Conservation (phyloP, 2,797 vertebrate genomes). For the Vireo griseus region DNA sequence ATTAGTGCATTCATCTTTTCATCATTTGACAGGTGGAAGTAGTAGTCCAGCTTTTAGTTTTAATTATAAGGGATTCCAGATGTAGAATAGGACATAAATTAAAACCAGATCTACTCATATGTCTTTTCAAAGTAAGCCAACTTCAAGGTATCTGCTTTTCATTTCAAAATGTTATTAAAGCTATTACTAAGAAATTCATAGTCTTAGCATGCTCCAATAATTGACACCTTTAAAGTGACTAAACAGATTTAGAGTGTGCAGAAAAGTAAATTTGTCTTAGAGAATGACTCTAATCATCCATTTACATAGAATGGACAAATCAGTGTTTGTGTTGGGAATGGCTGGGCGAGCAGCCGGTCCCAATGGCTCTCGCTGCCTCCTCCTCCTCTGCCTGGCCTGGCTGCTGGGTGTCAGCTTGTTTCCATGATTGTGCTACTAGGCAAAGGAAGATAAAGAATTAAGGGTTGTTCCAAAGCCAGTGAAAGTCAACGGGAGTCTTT, state of each 20-base stretch:
- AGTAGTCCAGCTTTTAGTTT: conserved; percentile 97
- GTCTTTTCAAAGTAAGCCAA: conserved; percentile 95
- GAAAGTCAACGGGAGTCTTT: conserved; percentile 23
- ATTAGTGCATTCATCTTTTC: conserved; percentile 99
- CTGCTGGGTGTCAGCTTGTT: neutral
- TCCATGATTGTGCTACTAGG: neutral
- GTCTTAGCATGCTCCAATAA: conserved; percentile 92
- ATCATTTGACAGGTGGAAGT: conserved; percentile 99
- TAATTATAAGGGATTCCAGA: conserved; percentile 99
- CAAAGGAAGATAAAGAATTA: neutral
- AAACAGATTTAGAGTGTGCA: conserved; percentile 95
- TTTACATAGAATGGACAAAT: conserved; percentile 83
- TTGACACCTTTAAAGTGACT: conserved; percentile 99
- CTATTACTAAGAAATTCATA: conserved; percentile 94
- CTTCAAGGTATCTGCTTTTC: conserved; percentile 98
- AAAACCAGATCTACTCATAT: conserved; percentile 96
- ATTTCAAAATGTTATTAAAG: conserved; percentile 99
- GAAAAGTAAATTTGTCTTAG: conserved; percentile 98
- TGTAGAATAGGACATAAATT: conserved; percentile 95
- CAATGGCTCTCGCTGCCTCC: neutral
- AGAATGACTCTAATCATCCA: conserved; percentile 92
- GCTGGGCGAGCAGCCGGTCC: neutral
- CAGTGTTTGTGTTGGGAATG: conserved; percentile 50
- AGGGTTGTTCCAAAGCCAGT: neutral
- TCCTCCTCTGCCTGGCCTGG: neutral